Evolutionary conservation across 2,888 invertebrate species (phyloP).

Genomic region (Xanthia togata): DNA sequence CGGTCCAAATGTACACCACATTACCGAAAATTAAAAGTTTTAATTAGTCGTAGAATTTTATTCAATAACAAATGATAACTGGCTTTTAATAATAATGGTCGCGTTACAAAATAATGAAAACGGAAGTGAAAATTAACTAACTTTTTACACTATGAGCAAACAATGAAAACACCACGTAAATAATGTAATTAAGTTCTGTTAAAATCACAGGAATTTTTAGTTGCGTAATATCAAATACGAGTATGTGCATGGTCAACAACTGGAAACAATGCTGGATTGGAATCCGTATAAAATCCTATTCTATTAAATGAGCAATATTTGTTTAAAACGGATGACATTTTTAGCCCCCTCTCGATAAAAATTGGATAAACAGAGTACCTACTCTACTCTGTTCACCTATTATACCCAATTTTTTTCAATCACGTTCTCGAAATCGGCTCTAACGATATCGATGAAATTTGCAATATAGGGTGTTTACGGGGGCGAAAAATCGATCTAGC

Average conservation of each 20-base stretch:
- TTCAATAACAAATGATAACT: background rate
- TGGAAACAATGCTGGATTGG: conserved; percentile 4
- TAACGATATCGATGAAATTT: no score
- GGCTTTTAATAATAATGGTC: no score
- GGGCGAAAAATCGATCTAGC: no score
- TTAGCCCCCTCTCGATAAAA: no score
- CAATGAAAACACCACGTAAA: background rate
- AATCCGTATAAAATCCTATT: background rate
- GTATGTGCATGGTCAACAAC: background rate
- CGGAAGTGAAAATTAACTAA: background rate
- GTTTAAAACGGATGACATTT: no score
- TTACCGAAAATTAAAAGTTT: background rate
- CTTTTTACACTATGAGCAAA: background rate
- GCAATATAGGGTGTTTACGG: no score
- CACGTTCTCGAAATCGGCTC: no score
- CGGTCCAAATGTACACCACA: background rate
- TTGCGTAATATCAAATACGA: background rate
- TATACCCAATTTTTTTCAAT: no score
- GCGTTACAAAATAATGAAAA: no score
- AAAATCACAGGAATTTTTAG: background rate
- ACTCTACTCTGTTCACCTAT: no score
- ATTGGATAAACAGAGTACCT: no score
- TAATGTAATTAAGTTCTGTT: background rate
- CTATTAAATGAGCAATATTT: no score
- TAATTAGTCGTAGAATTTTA: background rate